Evolutionary conservation across 2,797 vertebrate genomes (phyloP), one percentile per base, ranked within the genome.

Genomic region (Leptatherina wallacei): DNA sequence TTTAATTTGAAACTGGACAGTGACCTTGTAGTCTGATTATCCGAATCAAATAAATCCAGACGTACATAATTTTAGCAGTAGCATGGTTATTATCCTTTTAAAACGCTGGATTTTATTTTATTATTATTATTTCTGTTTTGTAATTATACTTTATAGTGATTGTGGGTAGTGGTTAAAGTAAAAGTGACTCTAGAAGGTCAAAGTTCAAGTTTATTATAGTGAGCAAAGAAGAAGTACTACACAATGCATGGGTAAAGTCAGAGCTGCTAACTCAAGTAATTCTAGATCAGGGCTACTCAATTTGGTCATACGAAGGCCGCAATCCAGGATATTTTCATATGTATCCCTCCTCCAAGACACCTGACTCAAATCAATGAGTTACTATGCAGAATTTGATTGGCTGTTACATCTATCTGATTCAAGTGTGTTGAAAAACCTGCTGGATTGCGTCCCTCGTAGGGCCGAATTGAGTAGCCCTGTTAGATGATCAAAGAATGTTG

Each of bases 21-120:
- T 68, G 80, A 84, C 69, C 73, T 72, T 27, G 42, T 55, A 33
- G 49, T 65, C 54, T 71, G 57, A 72, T 55, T 49, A 75, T 61
- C 56, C 56, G 49, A 77, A 78, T 73, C 33, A 42, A 83, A 70
- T 42, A 74, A 63, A 47, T 65, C 36, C 42, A 47, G 56, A 30
- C 59, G 49, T 22, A 22, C 61, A 24, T 56, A 27, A 36, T 57
- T 70, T 40, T 54, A 42, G 18, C 13, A 22, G 27, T 32, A 42
- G 40, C 10, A 20, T 49, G 56, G 40, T 73, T 40, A 58, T 73
- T 57, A 68, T 65, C 61, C 1, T 44, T 74, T 42, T 44, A 38
- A 81, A 55, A 29, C 14, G 44, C 44, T 47, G 44, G 44, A 2
- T 47, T 47, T 47, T 47, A 47, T 47, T 47, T 47, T 47, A 54